phyloP scores from a whole-genome alignment of 2,113 vertebrate genomes.

The Oryzias curvinotus region DNA sequence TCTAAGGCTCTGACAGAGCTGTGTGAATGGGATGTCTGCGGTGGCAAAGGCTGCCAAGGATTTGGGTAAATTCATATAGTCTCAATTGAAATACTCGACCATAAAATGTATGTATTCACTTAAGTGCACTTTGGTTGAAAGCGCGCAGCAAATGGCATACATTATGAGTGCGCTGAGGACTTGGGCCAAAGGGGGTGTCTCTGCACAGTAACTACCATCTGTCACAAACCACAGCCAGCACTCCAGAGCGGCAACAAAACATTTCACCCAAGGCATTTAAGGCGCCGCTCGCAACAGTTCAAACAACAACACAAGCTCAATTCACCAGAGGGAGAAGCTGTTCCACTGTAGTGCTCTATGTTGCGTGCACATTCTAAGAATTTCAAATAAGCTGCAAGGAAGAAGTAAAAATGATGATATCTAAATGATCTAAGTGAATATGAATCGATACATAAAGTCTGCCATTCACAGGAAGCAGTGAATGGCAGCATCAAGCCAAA shows the following conservation, averaged over 20 bases:
- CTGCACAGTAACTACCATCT: constrained; percentile 49
- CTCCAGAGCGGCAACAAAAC: constrained; percentile 42
- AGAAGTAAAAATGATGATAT: no score
- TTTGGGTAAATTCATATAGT: constrained; percentile 23
- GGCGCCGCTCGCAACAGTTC: constrained; percentile 13
- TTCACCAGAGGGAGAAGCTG: constrained; percentile 30
- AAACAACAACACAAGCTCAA: constrained; percentile 36
- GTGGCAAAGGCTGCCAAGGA: constrained; percentile 1
- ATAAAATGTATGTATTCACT: constrained; percentile 11
- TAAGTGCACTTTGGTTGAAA: constrained; percentile 54
- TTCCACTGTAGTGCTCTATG: constrained; percentile 20
- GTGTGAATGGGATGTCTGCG: background rate
- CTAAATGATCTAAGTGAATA: no score
- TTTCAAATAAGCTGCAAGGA: background rate
- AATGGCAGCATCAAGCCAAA: no score
- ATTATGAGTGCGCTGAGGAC: constrained; percentile 38
- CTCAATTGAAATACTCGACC: constrained; percentile 12
- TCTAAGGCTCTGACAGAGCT: background rate
- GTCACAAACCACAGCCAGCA: constrained; percentile 40
- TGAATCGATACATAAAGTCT: no score
- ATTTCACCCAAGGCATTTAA: constrained; percentile 35
- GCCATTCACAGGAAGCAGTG: no score
- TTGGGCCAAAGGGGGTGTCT: constrained; percentile 22
- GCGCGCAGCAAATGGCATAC: constrained; percentile 53
- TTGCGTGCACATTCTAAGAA: background rate